Conservation (phyloP, 1,140 invertebrate species). For the Neuroterus valhalla region DNA sequence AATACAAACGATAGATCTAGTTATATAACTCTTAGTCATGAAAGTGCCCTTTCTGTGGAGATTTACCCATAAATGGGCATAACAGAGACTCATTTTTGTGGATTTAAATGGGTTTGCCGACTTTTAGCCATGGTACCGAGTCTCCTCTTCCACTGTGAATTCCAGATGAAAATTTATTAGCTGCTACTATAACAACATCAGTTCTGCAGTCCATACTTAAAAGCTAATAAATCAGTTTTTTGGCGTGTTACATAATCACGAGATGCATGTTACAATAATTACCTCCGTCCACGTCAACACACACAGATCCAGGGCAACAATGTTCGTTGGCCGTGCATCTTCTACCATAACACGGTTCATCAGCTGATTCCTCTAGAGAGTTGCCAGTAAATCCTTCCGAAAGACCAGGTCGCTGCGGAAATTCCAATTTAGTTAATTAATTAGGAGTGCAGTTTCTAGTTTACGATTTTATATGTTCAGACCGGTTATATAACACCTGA, state of each 20-base stretch:
- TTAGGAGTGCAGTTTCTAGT: neutral
- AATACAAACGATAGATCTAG: too few species aligned
- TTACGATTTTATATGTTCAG: neutral
- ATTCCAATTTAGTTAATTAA: neutral
- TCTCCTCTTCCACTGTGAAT: too few species aligned
- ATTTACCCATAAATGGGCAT: too few species aligned
- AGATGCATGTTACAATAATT: constrained; percentile 52
- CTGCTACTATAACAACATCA: neutral
- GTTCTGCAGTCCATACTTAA: neutral
- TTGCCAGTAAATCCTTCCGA: constrained; percentile 49
- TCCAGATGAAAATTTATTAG: neutral
- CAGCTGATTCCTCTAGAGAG: constrained; percentile 71
- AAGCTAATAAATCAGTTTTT: constrained; percentile 4
- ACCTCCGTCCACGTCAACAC: constrained; percentile 84
- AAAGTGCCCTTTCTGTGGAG: too few species aligned
- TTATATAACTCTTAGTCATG: too few species aligned
- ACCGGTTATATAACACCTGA: neutral
- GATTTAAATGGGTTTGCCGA: too few species aligned
- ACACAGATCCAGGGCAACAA: constrained; percentile 85
- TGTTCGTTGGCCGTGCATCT: constrained; percentile 84
- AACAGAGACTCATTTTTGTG: too few species aligned
- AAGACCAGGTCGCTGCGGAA: constrained; percentile 1
- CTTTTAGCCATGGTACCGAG: too few species aligned
- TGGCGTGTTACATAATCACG: neutral
- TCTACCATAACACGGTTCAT: constrained; percentile 80